Percentiles rank a stretch among this genome's conserved stretches.
Evolutionary conservation across 2,888 invertebrate genomes (phyloP).

Genomic region (Eupelmus urozonus): DNA sequence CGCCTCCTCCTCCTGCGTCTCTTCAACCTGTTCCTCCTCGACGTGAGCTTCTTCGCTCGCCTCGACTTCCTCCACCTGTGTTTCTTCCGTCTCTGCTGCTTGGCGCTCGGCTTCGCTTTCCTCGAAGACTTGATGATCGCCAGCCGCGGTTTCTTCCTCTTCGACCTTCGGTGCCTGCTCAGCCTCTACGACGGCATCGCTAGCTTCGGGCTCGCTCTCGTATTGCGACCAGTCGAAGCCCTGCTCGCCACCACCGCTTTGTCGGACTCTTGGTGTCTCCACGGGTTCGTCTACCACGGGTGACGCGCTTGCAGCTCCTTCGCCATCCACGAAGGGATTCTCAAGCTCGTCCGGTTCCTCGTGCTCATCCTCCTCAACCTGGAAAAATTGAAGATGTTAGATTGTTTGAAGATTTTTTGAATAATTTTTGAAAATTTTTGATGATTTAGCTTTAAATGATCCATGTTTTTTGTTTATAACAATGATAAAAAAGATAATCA

Average conservation of each 20-base stretch:
- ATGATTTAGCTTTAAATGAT: too few relatives aligned
- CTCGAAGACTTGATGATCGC: conserved; percentile 63
- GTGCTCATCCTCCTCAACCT: conserved; percentile 59
- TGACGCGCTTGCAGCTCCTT: conserved; percentile 32
- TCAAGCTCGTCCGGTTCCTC: conserved; percentile 49
- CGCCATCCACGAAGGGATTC: conserved; percentile 48
- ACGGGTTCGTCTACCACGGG: conserved; percentile 57
- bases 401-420: too few relatives aligned
- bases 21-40: conserved; percentile 48
- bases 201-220: conserved; percentile 48
- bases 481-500: too few relatives aligned
- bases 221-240: conserved; percentile 61
- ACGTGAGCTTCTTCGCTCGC: neutral
- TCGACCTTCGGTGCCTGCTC: conserved; percentile 44
- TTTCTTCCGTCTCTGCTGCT: conserved; percentile 34
- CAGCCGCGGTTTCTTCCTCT: conserved; percentile 52
- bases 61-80: neutral
- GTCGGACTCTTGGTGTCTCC: conserved; percentile 32
- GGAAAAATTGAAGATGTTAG: conserved; percentile 6
- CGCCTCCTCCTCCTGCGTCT: conserved; percentile 62
- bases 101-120: conserved; percentile 63
- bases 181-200: conserved; percentile 54
- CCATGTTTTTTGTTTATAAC: too few relatives aligned
- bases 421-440: too few relatives aligned
- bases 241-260: conserved; percentile 53